Conservation (phyloP, 1,140 invertebrate species). For the Eurosta solidaginis region DNA sequence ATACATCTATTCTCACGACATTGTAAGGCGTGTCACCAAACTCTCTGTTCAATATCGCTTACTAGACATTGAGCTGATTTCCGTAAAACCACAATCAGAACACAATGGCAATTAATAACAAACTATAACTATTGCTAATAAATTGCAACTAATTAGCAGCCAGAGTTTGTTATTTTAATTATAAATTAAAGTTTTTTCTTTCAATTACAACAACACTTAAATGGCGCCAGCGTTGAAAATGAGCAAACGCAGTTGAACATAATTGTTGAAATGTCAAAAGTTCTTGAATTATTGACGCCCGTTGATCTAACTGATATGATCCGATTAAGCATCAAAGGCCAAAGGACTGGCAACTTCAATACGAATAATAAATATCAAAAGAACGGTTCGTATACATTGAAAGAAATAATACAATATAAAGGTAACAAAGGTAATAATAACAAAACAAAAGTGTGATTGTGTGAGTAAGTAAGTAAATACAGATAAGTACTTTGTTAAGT, state of each 20-base stretch:
- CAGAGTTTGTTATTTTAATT: not conserved
- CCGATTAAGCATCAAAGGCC: not conserved
- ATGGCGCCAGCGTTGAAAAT: not conserved
- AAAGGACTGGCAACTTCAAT: not conserved
- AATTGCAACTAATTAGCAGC: not conserved
- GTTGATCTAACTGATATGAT: conserved; percentile 4
- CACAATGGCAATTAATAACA: not conserved
- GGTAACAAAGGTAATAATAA: not conserved
- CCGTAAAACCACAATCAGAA: too few relatives aligned
- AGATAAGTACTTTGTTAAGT: too few relatives aligned
- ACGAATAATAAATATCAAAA: not conserved
- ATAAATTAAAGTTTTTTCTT: not conserved
- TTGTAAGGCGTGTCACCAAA: too few relatives aligned
- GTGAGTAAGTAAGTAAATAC: too few relatives aligned
- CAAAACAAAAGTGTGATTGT: not conserved
- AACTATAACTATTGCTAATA: not conserved
- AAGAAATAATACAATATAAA: not conserved
- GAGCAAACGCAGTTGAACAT: not conserved
- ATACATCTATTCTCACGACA: too few relatives aligned
- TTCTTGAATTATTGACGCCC: conserved; percentile 14
- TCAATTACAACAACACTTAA: not conserved
- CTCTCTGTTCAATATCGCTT: too few relatives aligned
- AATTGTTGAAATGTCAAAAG: conserved; percentile 25
- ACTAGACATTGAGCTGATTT: too few relatives aligned
- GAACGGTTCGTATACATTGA: not conserved